phyloP scores from a whole-genome alignment of 2,888 invertebrate species.

The Physocephala rufipes region DNA sequence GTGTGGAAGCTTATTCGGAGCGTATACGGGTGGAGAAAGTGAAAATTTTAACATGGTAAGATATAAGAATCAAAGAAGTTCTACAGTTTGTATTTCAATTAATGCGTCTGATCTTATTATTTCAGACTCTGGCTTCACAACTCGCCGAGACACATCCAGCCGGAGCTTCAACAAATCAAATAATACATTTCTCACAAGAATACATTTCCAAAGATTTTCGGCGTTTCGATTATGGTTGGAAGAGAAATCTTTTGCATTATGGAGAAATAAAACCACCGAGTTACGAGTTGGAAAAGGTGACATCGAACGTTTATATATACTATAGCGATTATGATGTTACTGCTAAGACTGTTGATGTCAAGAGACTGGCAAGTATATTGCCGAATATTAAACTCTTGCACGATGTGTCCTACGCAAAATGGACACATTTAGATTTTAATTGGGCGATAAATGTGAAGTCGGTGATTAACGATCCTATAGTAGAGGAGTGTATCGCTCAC shows the following conservation, averaged over 20 bases:
- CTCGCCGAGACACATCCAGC: conserved; percentile 48
- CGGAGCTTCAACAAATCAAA: conserved; percentile 47
- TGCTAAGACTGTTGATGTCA: conserved; percentile 40
- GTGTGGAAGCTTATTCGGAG: no score
- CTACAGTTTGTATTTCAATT: no score
- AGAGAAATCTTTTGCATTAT: conserved; percentile 40
- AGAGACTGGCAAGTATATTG: conserved; percentile 36
- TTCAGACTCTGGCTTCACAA: conserved; percentile 39
- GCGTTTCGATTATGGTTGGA: conserved; percentile 39
- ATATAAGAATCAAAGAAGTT: neutral
- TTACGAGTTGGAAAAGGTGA: conserved; percentile 41
- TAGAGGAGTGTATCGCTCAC: no score
- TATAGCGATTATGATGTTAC: conserved; percentile 44
- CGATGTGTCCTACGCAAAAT: conserved; percentile 40
- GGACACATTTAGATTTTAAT: conserved; percentile 48
- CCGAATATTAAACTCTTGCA: conserved; percentile 34
- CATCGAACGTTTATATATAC: conserved; percentile 40
- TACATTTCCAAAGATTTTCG: conserved; percentile 35
- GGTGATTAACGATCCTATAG: no score
- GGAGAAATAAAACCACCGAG: conserved; percentile 42
- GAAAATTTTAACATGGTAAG: no score
- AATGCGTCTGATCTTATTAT: no score
- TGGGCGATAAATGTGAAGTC: no score
- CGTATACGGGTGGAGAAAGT: no score
- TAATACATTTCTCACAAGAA: conserved; percentile 36